Conservation (phyloP, 2,888 invertebrate genomes). For the Ormia ochracea region DNA sequence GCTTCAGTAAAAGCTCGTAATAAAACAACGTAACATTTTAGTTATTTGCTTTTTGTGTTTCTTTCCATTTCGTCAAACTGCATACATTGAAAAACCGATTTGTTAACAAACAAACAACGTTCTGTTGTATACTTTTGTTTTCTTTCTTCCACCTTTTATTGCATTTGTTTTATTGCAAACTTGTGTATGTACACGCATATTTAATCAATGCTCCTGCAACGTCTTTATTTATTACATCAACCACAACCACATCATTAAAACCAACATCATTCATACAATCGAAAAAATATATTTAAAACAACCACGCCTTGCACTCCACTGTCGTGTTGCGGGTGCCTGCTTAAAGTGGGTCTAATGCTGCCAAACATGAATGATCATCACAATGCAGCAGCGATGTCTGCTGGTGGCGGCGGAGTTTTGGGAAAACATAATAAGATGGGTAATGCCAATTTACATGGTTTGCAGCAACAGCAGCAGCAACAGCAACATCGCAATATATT, state of each 20-base stretch:
- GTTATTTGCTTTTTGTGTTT: neutral
- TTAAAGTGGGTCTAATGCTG: constrained; percentile 70
- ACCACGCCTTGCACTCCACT: neutral
- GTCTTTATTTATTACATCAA: constrained; percentile 21
- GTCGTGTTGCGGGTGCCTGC: neutral
- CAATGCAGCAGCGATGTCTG: constrained; percentile 64
- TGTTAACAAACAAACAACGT: constrained; percentile 23
- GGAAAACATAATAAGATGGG: constrained; percentile 70
- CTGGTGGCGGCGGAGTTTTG: constrained; percentile 56
- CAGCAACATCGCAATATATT: constrained; percentile 60
- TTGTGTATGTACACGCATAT: constrained; percentile 15
- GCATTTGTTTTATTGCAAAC: constrained; percentile 22
- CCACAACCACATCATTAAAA: constrained; percentile 39
- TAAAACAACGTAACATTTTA: neutral
- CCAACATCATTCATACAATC: constrained; percentile 19
- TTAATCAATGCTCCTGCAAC: constrained; percentile 14
- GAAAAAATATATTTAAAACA: constrained; percentile 4
- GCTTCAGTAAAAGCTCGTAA: too few species aligned
- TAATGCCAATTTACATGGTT: constrained; percentile 50
- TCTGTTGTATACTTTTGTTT: constrained; percentile 34
- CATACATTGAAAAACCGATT: neutral
- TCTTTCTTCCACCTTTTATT: constrained; percentile 33
- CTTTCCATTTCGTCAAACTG: neutral
- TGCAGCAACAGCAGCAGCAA: constrained; percentile 46
- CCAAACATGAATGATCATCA: constrained; percentile 68